Evolutionary conservation across 2,113 vertebrate species (phyloP).

Genomic region (Psilopsiagon aurifrons): DNA sequence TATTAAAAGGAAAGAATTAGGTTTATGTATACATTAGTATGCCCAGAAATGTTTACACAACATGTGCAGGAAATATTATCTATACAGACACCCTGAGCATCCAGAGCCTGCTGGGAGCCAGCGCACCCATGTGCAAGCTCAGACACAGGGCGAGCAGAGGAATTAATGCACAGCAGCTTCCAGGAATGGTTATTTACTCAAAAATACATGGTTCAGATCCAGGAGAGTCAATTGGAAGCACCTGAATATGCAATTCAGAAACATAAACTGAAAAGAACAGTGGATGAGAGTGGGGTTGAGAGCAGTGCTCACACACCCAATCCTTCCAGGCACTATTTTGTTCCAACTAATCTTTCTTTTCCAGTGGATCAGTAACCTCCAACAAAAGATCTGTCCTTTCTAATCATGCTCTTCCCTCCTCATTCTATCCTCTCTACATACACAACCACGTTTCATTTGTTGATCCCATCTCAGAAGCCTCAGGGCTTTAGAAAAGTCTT

Average conservation of each 20-base stretch:
- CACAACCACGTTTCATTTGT: constrained; percentile 66
- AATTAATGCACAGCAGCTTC: background rate
- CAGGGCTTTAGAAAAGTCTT: constrained; percentile 75
- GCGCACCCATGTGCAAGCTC: background rate
- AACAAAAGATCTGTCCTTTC: constrained; percentile 82
- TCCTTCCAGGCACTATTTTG: background rate
- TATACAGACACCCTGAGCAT: background rate
- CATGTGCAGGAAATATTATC: background rate
- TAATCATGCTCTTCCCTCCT: constrained; percentile 75
- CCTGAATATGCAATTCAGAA: background rate
- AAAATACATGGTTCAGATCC: background rate
- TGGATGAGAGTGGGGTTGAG: background rate
- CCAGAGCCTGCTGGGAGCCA: background rate
- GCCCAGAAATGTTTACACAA: background rate
- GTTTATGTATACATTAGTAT: background rate
- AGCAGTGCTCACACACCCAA: background rate
- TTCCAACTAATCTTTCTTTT: background rate
- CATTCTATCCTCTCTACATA: constrained; percentile 16
- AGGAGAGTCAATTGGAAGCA: background rate
- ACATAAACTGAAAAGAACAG: background rate
- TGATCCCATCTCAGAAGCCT: constrained; percentile 75
- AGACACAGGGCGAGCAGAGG: accelerated
- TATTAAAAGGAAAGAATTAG: background rate
- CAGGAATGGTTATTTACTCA: background rate
- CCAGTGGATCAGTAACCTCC: constrained; percentile 74